These are phyloP conservation scores for Ibidorhyncha struthersii DNA, from an alignment of 2,113 vertebrate genomes.

Conservation along the genomic window DNA sequence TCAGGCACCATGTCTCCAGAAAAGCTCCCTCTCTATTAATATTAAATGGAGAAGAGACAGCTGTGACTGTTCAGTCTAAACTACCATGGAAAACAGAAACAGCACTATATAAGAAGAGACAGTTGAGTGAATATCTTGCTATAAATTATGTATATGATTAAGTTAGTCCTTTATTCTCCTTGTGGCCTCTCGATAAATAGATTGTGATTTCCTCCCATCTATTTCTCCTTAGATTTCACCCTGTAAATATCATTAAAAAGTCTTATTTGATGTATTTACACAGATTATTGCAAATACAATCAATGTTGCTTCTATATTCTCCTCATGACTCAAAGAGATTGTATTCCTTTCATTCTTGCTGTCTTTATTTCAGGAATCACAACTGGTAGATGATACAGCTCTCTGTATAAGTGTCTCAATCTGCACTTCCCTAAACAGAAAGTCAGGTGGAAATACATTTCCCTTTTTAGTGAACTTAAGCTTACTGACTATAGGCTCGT, in stretches of 20 bases:
- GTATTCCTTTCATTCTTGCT: not conserved
- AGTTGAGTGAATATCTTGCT: not conserved
- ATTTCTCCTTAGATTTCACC: constrained; percentile 14
- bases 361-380: not conserved
- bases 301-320: not conserved
- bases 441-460: not conserved
- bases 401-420: not conserved
- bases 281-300: not conserved
- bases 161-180: constrained; percentile 28
- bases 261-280: not conserved
- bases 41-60: constrained; percentile 39
- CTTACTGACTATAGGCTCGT: not conserved
- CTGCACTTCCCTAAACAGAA: not conserved
- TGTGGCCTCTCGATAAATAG: not conserved
- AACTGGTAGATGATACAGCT: not conserved
- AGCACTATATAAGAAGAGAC: not conserved
- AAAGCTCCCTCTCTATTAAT: constrained; percentile 7
- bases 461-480: not conserved
- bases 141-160: constrained; percentile 29
- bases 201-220: not conserved
- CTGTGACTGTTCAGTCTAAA: constrained; percentile 1
- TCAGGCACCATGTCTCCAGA: not conserved
- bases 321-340: not conserved
- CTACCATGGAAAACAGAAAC: not conserved
- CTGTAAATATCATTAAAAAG: not conserved